These are phyloP conservation scores for Montipora foliosa DNA, from an alignment of 64 coral and sea anemone species.

Conservation along the genomic window DNA sequence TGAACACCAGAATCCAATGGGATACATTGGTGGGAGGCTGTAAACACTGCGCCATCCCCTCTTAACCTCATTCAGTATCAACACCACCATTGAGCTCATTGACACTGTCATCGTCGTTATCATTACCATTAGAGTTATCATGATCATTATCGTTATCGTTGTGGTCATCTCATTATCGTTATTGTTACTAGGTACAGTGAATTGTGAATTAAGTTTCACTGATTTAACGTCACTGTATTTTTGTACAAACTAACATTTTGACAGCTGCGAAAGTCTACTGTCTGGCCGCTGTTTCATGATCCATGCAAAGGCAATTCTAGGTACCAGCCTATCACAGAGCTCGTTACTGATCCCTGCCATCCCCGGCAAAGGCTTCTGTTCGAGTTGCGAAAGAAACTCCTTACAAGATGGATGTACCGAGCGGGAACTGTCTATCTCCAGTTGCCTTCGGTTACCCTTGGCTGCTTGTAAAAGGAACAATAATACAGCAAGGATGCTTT, in stretches of 20 bases:
- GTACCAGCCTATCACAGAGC: not conserved
- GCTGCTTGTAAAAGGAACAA: not conserved
- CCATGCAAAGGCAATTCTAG: not conserved
- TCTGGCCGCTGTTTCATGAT: not conserved
- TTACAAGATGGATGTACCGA: not conserved
- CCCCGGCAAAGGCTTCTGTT: not conserved
- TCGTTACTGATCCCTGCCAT: not conserved
- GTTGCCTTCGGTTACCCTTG: not conserved
- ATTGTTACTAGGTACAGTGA: not conserved
- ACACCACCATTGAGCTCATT: too few species aligned
- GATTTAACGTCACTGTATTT: not conserved
- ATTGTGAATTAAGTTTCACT: not conserved
- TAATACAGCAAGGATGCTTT: not conserved
- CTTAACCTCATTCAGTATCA: too few species aligned
- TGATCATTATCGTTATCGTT: too few species aligned
- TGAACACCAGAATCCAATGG: too few species aligned
- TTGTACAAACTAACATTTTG: not conserved
- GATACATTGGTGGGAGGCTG: too few species aligned
- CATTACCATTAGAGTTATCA: too few species aligned
- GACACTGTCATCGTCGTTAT: too few species aligned
- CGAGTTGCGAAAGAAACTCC: not conserved
- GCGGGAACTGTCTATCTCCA: not conserved
- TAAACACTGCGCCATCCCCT: too few species aligned
- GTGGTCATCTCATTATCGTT: not conserved
- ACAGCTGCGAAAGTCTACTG: not conserved